Evolutionary conservation across 2,888 invertebrate species (phyloP).

Genomic region (Caenorhabditis becei): DNA sequence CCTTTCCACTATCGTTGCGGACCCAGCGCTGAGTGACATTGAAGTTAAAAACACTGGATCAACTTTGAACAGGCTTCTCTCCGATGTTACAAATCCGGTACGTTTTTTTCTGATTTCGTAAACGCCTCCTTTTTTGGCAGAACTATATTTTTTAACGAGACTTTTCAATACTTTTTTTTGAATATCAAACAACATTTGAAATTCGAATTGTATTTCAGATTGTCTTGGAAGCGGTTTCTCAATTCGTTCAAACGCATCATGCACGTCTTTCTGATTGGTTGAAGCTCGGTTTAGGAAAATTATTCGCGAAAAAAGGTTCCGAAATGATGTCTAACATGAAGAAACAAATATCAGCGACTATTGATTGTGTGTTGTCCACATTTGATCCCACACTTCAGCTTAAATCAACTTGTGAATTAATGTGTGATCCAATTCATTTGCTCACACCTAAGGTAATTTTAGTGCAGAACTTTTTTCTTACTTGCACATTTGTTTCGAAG

Average conservation of each 20-base stretch:
- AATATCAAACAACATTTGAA: too few relatives aligned
- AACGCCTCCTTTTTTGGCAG: too few relatives aligned
- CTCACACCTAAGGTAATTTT: slow-evolving; percentile 41
- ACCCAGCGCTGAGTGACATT: slow-evolving; percentile 30
- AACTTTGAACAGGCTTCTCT: slow-evolving; percentile 39
- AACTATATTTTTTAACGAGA: too few relatives aligned
- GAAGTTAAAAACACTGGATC: slow-evolving; percentile 53
- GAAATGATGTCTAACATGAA: slow-evolving; percentile 40
- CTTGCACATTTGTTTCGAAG: neutral
- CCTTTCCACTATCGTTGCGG: slow-evolving; percentile 36
- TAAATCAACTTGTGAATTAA: slow-evolving; percentile 33
- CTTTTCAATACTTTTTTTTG: too few relatives aligned
- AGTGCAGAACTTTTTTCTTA: neutral
- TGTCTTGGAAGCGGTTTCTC: slow-evolving; percentile 43
- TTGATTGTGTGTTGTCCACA: slow-evolving; percentile 29
- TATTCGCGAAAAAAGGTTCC: slow-evolving; percentile 48
- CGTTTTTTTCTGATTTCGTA: too few relatives aligned
- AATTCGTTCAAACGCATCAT: slow-evolving; percentile 50
- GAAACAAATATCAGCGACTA: slow-evolving; percentile 41
- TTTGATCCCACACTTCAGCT: slow-evolving; percentile 48
- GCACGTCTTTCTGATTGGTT: slow-evolving; percentile 46
- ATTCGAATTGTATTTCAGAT: slow-evolving; percentile 17
- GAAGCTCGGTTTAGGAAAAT: slow-evolving; percentile 37
- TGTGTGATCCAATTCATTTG: slow-evolving; percentile 53
- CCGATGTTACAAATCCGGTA: slow-evolving; percentile 44